Evolutionary conservation across 1,140 invertebrate genomes (phyloP).

Genomic region (Calosoma granatense): DNA sequence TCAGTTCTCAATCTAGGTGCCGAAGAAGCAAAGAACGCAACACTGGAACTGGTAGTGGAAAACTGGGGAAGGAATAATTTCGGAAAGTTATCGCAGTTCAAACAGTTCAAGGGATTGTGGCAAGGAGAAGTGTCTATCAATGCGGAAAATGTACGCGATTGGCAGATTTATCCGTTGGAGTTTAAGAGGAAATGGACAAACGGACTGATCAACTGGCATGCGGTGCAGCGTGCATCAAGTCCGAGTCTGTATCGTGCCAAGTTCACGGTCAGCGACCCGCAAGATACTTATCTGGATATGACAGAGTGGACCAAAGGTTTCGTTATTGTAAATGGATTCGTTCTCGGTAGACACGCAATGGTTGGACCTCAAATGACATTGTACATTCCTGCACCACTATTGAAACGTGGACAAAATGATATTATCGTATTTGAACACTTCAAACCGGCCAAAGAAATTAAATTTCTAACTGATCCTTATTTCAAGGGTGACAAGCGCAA

Average conservation of each 20-base stretch:
- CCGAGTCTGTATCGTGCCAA: slow-evolving; percentile 28
- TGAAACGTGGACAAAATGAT: slow-evolving; percentile 41
- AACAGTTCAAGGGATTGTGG: slow-evolving; percentile 41
- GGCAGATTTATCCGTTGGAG: slow-evolving; percentile 41
- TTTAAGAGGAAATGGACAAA: slow-evolving; percentile 37
- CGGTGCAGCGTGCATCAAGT: slow-evolving; percentile 12
- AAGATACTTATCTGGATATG: slow-evolving; percentile 35
- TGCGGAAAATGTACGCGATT: slow-evolving; percentile 30
- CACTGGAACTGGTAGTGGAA: slow-evolving; percentile 44
- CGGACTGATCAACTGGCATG: slow-evolving; percentile 20
- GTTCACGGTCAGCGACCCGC: slow-evolving; percentile 19
- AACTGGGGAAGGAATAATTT: slow-evolving; percentile 46
- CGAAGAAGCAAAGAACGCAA: slow-evolving; percentile 14
- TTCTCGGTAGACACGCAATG: slow-evolving; percentile 46
- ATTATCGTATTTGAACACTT: slow-evolving; percentile 34
- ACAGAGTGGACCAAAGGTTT: slow-evolving; percentile 43
- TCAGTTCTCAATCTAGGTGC: slow-evolving; percentile 14
- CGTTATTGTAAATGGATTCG: slow-evolving; percentile 55
- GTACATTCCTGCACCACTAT: slow-evolving; percentile 46
- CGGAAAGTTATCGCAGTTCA: slow-evolving; percentile 34
- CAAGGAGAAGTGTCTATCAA: slow-evolving; percentile 37
- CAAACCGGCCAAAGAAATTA: slow-evolving; percentile 16
- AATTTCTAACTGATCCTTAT: slow-evolving; percentile 22
- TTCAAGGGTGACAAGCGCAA: slow-evolving; percentile 14
- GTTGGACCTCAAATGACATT: slow-evolving; percentile 47